Conservation (phyloP, 1,140 invertebrate species). For the Parasteatoda tepidariorum region DNA sequence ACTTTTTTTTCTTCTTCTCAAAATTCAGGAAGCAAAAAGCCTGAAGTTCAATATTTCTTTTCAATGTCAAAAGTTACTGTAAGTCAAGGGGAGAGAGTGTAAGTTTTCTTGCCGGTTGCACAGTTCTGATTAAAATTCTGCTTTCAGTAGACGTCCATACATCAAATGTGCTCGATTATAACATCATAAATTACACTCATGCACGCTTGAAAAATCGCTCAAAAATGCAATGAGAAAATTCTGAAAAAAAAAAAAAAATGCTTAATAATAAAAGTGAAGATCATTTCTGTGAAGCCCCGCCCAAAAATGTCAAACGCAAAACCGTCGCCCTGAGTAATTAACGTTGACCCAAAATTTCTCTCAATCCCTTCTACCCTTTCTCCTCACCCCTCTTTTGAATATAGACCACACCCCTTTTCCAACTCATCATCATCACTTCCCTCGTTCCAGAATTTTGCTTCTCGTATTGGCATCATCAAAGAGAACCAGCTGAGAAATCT, state of each 20-base stretch:
- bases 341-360: constrained; percentile 44
- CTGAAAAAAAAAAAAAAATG: constrained; percentile 37
- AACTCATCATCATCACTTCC: constrained; percentile 50
- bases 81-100: too few relatives aligned
- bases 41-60: too few relatives aligned
- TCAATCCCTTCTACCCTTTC: background rate
- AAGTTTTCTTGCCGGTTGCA: background rate
- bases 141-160: background rate
- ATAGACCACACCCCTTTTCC: constrained; percentile 49
- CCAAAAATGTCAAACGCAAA: constrained; percentile 55
- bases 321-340: constrained; percentile 46
- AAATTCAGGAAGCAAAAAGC: too few relatives aligned
- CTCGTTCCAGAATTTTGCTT: constrained; percentile 55
- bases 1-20: too few relatives aligned
- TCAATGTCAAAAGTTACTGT: too few relatives aligned
- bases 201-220: constrained; percentile 19
- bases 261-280: constrained; percentile 43
- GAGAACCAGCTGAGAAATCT: constrained; percentile 11
- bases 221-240: constrained; percentile 25
- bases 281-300: constrained; percentile 40
- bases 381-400: constrained; percentile 33
- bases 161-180: constrained; percentile 15
- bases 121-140: background rate
- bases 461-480: constrained; percentile 51
- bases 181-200: constrained; percentile 46